Evolutionary conservation across 2,113 vertebrate species (phyloP), one percentile per base, ranked within the genome.

Genomic region (Callipepla squamata): DNA sequence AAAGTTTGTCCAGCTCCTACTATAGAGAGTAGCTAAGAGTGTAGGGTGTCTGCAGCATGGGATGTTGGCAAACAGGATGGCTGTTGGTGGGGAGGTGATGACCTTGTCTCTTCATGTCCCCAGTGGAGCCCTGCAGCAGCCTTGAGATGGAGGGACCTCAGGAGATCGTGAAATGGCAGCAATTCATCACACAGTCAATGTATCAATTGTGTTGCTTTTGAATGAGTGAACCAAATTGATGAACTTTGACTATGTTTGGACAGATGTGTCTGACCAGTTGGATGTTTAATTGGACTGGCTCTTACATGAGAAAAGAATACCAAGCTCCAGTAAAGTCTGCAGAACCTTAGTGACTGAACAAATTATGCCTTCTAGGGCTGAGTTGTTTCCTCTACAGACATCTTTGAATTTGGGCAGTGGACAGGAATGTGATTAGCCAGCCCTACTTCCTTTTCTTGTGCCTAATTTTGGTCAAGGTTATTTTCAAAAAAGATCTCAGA

Each of bases 321-420:
- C n/a, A 85, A 83, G 34, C 44, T 80, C 34, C 32, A 62, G 26
- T 51, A 65, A 88, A 94, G 34, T 92, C 76, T 91, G 75, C 65
- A 83, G 47, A 94, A 80, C 48, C 68, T 80, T 75, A 38, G 68
- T 75, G 65, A 83, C 68, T 87, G 91, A 85, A 85, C 22, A 34
- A 62, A 80, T 91, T 50, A 30, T 73, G 66, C 15, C n/a, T 73
- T 82, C 93, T 80, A 69, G 59, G 47, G 34, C 28, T 51, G 83
- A 84, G 61, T 32, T 85, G 30, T 28, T 85, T 93, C 67, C 92
- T 87, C 53, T 50, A 40, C 36, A 66, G 73, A 28, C 87, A 79
- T 34, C 59, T 83, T 80, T 51, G 13, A 19, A 51, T 88, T 78
- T 78, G 80, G 11, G 20, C 4, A 9, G 80, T 80, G 65, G 68